Conservation (phyloP, 35 echinoderm and acorn worm species). For the Ptychodera flava region DNA sequence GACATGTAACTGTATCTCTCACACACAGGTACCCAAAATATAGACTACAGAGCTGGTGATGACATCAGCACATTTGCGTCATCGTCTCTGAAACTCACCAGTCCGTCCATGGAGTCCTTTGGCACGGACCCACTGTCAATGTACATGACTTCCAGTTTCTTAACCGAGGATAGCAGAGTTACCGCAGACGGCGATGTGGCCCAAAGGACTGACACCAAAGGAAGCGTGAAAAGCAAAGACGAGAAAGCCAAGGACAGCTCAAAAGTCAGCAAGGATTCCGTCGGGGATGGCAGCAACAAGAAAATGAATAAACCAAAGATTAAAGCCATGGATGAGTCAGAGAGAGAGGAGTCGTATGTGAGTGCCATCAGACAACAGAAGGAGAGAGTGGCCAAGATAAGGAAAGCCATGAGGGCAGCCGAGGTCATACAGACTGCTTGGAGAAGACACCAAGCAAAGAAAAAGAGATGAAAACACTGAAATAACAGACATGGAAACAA, state of each 20-base stretch:
- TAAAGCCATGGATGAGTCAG: background rate
- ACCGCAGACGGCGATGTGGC: no score
- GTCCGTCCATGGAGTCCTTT: background rate
- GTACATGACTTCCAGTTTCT: background rate
- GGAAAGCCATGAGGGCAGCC: background rate
- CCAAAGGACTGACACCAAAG: background rate
- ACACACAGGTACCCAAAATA: background rate
- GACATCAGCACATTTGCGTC: background rate
- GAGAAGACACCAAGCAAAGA: background rate
- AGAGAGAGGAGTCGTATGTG: slow-evolving; percentile 1
- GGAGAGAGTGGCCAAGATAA: background rate
- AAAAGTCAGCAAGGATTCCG: background rate
- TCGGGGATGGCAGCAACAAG: background rate
- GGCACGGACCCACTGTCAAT: background rate
- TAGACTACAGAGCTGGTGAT: background rate
- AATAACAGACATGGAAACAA: background rate
- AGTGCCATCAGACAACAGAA: background rate
- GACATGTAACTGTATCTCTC: no score
- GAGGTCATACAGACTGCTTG: slow-evolving; percentile 7
- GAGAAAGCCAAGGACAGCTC: background rate
- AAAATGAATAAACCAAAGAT: background rate
- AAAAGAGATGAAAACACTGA: background rate
- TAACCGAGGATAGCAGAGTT: background rate
- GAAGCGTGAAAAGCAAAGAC: background rate
- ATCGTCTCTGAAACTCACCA: background rate